Base-by-base conservation (phyloP, 2,113 vertebrate species). In the Lanius ludovicianus region DNA sequence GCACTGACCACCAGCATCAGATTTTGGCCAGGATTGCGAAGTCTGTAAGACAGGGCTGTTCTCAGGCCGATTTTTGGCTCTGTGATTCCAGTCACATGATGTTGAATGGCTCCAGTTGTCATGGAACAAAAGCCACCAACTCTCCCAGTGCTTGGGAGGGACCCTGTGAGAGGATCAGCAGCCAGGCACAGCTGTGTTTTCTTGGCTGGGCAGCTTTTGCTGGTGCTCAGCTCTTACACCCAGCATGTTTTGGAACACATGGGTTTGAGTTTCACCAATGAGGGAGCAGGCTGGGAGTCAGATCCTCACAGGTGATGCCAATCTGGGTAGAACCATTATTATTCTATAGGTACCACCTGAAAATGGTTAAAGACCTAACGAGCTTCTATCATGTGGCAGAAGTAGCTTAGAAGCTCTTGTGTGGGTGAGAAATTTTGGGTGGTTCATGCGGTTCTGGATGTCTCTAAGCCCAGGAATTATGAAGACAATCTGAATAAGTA, bases 1-100 rank as follows among this genome's bases (percentile, higher is more conserved):
- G 64, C 83, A 64, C 24, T 1, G 2, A 31, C 1, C 17, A 10
- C 1, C 0, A 0, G 13, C 9, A 4, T 7, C 0, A 0, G 15
- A 27, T 35, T 83, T n/a, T 50, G 63, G 27, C 64, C 1, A 0
- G 30, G 8, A 5, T 2, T 33, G 31, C 0, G 0, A 44, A 21
- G 23, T 37, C 5, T 8, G 19, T 13, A 8, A n/a, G 44, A 46
- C 0, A 0, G 52, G 23, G 23, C 39, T 2, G 0, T 35, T 69
- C 77, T 42, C 82, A 28, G 49, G 53, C 42, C 27, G 46, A 44
- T 25, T 84, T 83, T 73, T 68, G 89, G 69, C 64, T 4, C 1
- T 13, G 14, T 82, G 49, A 11, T 28, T 56, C 9, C 37, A 27
- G n/a, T 76, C 76, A 49, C 44, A 11, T 16, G 71, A 63, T 53